phyloP scores from a whole-genome alignment of 1,140 invertebrate genomes.

The Linepithema humile region DNA sequence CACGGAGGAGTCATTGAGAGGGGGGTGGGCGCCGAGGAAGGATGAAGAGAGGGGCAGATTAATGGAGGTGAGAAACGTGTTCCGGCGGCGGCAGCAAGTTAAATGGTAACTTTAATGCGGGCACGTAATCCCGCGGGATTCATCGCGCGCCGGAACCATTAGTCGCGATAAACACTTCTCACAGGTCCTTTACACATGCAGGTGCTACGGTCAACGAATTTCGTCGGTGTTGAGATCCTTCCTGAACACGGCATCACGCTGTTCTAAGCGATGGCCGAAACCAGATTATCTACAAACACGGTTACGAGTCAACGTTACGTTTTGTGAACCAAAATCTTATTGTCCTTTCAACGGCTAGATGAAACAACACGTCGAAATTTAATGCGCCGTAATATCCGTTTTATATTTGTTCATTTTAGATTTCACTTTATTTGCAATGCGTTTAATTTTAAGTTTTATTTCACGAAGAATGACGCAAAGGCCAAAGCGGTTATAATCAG shows the following conservation, averaged over 20 bases:
- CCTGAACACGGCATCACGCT: not conserved
- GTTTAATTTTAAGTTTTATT: no score
- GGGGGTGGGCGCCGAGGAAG: not conserved
- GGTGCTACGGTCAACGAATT: constrained; percentile 36
- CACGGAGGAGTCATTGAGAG: constrained; percentile 15
- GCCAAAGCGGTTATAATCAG: no score
- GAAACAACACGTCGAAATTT: no score
- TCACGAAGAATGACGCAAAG: no score
- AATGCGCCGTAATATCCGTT: no score
- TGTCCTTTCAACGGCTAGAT: no score
- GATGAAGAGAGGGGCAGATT: constrained; percentile 24
- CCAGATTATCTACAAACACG: not conserved
- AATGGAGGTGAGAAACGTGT: constrained; percentile 61
- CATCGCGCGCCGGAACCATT: constrained; percentile 52
- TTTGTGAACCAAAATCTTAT: no score
- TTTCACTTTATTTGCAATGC: no score
- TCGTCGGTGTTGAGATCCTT: not conserved
- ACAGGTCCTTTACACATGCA: constrained; percentile 18
- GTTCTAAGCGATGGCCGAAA: not conserved
- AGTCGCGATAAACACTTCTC: constrained; percentile 56
- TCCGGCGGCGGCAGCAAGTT: constrained; percentile 48
- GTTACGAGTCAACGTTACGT: no score
- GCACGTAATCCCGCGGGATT: constrained; percentile 55
- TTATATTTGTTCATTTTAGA: no score
- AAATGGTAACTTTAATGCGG: constrained; percentile 59